Percentiles rank a stretch among this genome's conserved stretches.
phyloP scores from a whole-genome alignment of 2,797 vertebrate genomes.

The Urocyon cinereoargenteus region DNA sequence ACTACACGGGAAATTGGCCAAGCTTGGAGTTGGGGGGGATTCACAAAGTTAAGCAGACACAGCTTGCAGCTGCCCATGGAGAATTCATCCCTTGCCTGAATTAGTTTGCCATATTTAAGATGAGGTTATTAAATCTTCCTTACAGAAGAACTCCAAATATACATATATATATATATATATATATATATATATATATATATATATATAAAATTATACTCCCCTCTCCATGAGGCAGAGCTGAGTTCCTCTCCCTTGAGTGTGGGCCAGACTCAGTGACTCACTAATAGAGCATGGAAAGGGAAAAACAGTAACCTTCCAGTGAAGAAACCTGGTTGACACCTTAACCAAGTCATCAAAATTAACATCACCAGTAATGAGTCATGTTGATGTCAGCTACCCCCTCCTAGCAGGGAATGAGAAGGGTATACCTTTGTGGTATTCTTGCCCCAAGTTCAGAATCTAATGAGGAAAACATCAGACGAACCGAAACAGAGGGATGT shows the following conservation, averaged over 20 bases:
- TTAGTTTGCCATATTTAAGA: not conserved
- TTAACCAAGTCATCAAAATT: not conserved
- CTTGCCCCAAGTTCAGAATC: not conserved
- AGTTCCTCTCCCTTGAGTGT: not conserved
- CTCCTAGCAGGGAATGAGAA: not conserved
- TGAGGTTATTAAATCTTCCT: not conserved
- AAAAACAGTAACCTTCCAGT: not conserved
- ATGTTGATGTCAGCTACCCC: not conserved
- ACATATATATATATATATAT: not conserved
- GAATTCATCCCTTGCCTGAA: not conserved
- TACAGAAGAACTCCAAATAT: slow-evolving; percentile 17
- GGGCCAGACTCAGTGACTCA: not conserved
- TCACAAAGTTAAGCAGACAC: not conserved
- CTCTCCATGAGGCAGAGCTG: not conserved
- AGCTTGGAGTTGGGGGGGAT: not conserved
- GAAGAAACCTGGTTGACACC: not conserved
- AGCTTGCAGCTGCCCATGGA: no score
- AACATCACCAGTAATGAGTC: not conserved
- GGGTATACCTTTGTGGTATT: not conserved
- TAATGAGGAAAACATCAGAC: not conserved
- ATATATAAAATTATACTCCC: not conserved
- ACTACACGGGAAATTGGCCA: not conserved
- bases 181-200: not conserved
- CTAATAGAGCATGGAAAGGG: not conserved
- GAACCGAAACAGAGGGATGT: not conserved